Percentiles rank a stretch among this genome's conserved stretches.
These are phyloP conservation scores for Natator depressus DNA, from an alignment of 2,113 vertebrate species.

Conservation along the genomic window DNA sequence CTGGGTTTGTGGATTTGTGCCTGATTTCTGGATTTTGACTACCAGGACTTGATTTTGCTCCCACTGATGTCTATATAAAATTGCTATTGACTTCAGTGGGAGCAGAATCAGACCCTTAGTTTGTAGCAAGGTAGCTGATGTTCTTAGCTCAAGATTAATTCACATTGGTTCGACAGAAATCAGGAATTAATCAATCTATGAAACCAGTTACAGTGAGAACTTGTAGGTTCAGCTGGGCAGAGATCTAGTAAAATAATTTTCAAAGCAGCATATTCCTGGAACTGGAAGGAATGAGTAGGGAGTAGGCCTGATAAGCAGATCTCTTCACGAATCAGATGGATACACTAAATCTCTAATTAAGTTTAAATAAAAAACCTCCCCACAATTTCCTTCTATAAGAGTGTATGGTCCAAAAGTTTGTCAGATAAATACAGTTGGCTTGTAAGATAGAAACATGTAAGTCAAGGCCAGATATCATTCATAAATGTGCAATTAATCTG, in stretches of 20 bases:
- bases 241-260: constrained; percentile 32
- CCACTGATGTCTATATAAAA: not conserved
- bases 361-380: not conserved
- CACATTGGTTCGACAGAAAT: not conserved
- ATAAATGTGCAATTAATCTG: not conserved
- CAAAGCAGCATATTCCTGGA: not conserved
- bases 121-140: not conserved
- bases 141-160: not conserved
- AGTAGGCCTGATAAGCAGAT: not conserved
- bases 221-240: not conserved
- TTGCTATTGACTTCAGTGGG: not conserved
- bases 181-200: constrained; percentile 10
- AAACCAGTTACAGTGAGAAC: not conserved
- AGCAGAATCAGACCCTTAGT: not conserved
- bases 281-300: constrained; percentile 15
- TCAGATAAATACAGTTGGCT: not conserved
- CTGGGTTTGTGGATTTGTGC: not conserved
- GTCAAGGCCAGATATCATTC: not conserved
- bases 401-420: not conserved
- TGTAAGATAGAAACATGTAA: constrained; percentile 12
- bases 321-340: constrained; percentile 47
- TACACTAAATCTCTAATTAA: constrained; percentile 17
- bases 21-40: not conserved
- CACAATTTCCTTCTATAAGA: not conserved
- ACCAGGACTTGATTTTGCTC: not conserved